Base-by-base conservation (phyloP, 2,888 invertebrate species). In the Xestoiulus laeticollis region DNA sequence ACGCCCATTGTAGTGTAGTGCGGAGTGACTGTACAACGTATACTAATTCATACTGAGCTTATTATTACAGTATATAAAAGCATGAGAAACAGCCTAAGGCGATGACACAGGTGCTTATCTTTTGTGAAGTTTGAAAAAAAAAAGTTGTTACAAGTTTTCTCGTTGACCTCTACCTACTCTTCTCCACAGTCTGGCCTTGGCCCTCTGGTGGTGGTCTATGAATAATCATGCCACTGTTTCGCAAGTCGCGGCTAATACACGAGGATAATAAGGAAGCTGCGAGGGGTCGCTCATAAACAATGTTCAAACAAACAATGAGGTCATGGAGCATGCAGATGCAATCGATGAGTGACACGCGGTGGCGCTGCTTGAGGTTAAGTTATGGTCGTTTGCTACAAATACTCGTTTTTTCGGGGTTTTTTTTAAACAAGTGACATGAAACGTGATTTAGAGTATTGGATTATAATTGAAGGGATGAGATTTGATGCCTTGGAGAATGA, bases 51-150 rank as follows among this genome's bases (percentile, higher is more conserved):
- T 78, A 78, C 1, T 6, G 30, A 78, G 26, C 78, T 22, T 78
- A 85, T 85, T 85, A 85, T 85, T 85, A 85, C 38, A 44, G 44
- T 85, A 38, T 85, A 48, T 33, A 53, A 87, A 87, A 68, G 38
- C 87, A 33, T 87, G 87, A 87, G 87, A 87, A 87, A 87, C 32
- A 33, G 87, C 87, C 78, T 1, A 6, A 68, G 87, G 87, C 87
- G 87, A 78, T 33, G 53, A 78, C 87, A 78, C 87, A 87, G 87
- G 87, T 87, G 87, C 87, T 87, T 87, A 78, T 87, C 87, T 68
- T 33, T 38, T 38, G 59, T 68, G 59, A 38, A 38, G 8, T 8
- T 0, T 8, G 38, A 38, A 26, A 59, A 59, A 59, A 59, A n/a
- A 30, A 19, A 83, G 44, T 38, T 16, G 44, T 85, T 85, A 44